These are phyloP conservation scores for Nesoenas mayeri DNA, from an alignment of 2,113 vertebrate genomes.

Conservation along the genomic window DNA sequence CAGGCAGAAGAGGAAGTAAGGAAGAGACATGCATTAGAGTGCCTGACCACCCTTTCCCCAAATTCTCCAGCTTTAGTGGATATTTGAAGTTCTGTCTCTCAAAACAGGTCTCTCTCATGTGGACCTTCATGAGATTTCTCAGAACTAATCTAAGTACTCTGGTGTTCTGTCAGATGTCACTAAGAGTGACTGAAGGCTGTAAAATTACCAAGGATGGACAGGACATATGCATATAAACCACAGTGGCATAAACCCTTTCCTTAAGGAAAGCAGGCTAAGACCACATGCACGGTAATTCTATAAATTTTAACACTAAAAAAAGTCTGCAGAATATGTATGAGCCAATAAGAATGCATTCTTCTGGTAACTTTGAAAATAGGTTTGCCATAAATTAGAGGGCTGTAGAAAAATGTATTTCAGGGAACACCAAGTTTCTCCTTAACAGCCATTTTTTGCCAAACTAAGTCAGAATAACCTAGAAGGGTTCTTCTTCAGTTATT, in stretches of 20 bases:
- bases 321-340: background rate
- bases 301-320: background rate
- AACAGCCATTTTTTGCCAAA: background rate
- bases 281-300: background rate
- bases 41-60: background rate
- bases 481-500: background rate
- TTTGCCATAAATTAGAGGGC: background rate
- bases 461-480: background rate
- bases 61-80: background rate
- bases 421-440: background rate
- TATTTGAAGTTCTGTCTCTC: background rate
- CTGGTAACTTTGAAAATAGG: background rate
- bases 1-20: background rate
- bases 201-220: background rate
- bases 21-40: background rate
- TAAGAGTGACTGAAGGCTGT: background rate
- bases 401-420: background rate
- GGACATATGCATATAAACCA: rapidly evolving
- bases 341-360: background rate
- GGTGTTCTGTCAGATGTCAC: background rate
- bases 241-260: background rate
- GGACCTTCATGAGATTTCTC: background rate
- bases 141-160: background rate
- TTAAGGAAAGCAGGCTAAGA: background rate
- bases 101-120: background rate